A percentile compares a stretch with the other conserved stretches of the same genome.
These are phyloP conservation scores for Cynodonichthys magdalenae DNA, from an alignment of 2,797 vertebrate genomes.

Conservation along the genomic window DNA sequence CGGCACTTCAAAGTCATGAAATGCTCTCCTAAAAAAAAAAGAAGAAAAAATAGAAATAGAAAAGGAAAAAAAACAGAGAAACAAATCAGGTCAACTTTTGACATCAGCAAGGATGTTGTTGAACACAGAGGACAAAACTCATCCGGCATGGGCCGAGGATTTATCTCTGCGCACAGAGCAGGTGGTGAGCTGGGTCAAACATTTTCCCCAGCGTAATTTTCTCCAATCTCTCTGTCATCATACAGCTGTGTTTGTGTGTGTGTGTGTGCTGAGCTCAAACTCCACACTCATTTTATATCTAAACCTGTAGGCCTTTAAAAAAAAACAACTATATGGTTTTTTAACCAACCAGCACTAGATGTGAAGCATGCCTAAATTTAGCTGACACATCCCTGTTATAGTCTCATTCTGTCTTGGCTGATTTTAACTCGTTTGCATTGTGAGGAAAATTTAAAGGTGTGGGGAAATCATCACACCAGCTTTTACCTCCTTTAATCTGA, in stretches of 20 bases:
- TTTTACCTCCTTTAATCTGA: slow-evolving; percentile 7
- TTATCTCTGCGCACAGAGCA: slow-evolving; percentile 68
- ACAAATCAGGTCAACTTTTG: slow-evolving; percentile 72
- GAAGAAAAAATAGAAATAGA: too few relatives aligned
- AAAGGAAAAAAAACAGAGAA: slow-evolving; percentile 6
- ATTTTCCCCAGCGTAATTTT: slow-evolving; percentile 70
- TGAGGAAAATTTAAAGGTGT: slow-evolving; percentile 35
- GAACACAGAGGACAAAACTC: slow-evolving; percentile 69
- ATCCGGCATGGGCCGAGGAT: slow-evolving; percentile 60
- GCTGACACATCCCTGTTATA: slow-evolving; percentile 23
- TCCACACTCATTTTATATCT: slow-evolving; percentile 24
- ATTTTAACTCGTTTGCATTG: slow-evolving; percentile 24
- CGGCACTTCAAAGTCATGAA: slow-evolving; percentile 66
- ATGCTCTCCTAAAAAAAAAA: slow-evolving; percentile 41
- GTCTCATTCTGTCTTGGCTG: slow-evolving; percentile 28
- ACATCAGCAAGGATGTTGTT: slow-evolving; percentile 69
- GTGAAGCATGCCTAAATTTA: slow-evolving; percentile 36
- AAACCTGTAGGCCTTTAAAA: neutral
- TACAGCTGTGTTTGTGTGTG: slow-evolving; percentile 25
- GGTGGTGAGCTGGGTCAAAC: slow-evolving; percentile 74
- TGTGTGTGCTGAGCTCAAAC: slow-evolving; percentile 12
- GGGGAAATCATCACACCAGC: neutral
- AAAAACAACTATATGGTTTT: slow-evolving; percentile 6
- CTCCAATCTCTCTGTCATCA: slow-evolving; percentile 57
- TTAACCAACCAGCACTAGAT: slow-evolving; percentile 25